A percentile compares a stretch with the other conserved stretches of the same genome.
These are phyloP conservation scores for Vireo griseus DNA, from an alignment of 2,797 vertebrate genomes.

Conservation along the genomic window DNA sequence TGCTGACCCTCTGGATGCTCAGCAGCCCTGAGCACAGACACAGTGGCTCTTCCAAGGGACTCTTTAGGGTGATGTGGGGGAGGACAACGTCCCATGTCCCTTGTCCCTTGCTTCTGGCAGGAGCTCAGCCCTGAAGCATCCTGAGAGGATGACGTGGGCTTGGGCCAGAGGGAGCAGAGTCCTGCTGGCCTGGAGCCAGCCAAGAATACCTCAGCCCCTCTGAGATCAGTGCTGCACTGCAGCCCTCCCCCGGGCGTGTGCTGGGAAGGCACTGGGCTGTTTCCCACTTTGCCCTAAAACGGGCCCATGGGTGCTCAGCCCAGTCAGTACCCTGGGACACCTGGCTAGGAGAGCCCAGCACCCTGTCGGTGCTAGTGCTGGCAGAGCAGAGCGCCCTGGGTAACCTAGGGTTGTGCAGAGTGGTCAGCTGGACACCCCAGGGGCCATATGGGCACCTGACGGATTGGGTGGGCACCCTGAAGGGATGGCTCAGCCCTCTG, in stretches of 20 bases:
- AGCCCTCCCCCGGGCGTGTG: rapidly evolving
- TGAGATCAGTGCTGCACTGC: rapidly evolving
- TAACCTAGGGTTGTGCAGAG: neutral
- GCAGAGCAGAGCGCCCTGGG: rapidly evolving
- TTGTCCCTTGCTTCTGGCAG: neutral
- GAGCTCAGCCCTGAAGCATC: neutral
- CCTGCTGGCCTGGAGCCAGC: neutral
- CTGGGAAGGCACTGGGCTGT: too few relatives aligned
- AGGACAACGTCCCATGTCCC: neutral
- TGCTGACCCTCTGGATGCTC: neutral
- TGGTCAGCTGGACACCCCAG: neutral
- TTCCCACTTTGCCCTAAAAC: rapidly evolving
- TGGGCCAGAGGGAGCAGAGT: neutral
- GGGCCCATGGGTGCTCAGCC: rapidly evolving
- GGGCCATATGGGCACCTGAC: neutral
- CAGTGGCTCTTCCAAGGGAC: neutral
- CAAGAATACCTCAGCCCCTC: neutral
- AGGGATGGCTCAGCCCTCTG: neutral
- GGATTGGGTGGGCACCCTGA: too few relatives aligned
- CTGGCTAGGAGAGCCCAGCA: rapidly evolving
- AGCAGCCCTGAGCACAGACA: neutral
- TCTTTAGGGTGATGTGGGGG: rapidly evolving
- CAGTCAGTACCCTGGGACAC: rapidly evolving
- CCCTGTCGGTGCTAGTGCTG: rapidly evolving
- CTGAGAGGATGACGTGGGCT: rapidly evolving